A percentile compares a stretch with the other conserved stretches of the same genome.
Evolutionary conservation across 2,888 invertebrate species (phyloP).

Genomic region (Leucozona laternaria): DNA sequence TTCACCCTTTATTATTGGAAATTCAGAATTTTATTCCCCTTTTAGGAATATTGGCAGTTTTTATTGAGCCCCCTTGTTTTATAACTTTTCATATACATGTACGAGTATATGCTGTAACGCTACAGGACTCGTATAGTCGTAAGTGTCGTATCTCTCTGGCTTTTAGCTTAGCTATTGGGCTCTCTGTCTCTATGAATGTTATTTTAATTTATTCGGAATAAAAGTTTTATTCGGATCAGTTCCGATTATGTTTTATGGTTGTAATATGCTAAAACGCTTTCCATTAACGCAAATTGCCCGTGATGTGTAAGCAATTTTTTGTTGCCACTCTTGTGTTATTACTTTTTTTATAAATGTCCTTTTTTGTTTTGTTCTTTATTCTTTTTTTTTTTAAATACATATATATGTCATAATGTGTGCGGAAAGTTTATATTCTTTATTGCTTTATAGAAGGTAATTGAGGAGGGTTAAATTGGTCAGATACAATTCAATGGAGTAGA

Average conservation of each 20-base stretch:
- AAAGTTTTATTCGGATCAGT: conserved; percentile 69
- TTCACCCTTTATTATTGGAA: conserved; percentile 29
- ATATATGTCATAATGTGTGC: neutral
- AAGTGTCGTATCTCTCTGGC: neutral
- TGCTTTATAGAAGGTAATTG: neutral
- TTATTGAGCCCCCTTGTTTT: conserved; percentile 67
- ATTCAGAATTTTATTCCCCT: conserved; percentile 67
- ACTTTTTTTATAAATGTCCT: neutral
- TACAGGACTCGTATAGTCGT: too few relatives aligned
- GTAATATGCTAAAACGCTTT: conserved; percentile 75
- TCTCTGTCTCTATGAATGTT: conserved; percentile 41
- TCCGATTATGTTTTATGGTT: conserved; percentile 73
- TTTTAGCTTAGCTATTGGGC: neutral
- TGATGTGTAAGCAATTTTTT: conserved; percentile 44
- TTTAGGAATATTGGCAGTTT: conserved; percentile 73
- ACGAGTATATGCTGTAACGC: too few relatives aligned
- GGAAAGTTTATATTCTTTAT: conserved; percentile 8
- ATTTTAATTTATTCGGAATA: conserved; percentile 72
- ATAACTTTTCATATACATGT: conserved; percentile 33
- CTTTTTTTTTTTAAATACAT: neutral
- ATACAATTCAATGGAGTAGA: neutral
- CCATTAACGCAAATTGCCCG: conserved; percentile 74
- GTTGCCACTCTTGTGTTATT: conserved; percentile 18
- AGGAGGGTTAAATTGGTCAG: neutral
- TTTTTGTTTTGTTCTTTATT: neutral